Base-by-base conservation (phyloP, 2,888 invertebrate genomes). In the Zeuzera pyrina region DNA sequence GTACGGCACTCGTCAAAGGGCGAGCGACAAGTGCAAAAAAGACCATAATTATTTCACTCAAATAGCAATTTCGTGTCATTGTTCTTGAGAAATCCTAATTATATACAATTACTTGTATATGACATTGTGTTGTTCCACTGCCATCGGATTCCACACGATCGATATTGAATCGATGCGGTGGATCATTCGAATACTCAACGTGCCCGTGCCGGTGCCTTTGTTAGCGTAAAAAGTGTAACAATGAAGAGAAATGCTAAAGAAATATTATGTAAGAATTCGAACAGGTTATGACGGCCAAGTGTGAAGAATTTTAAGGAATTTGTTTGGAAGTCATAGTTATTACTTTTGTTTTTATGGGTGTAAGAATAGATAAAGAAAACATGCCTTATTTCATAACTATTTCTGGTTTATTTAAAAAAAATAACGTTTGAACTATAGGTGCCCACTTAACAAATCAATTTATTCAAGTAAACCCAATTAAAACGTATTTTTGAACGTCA, bases 101-200 rank as follows among this genome's bases (percentile, higher is more conserved):
- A 83, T 77, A 76, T 79, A 79, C 78, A 79, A 83, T 81, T 83
- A 81, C 77, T 61, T 57, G 71, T 76, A 77, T 79, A 77, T 73
- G 76, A 78, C 79, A 78, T 64, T 74, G 76, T 76, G 65, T 63
- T 47, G 51, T 60, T 52, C 46, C 71, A 51, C 48, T 43, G 54
- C 41, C 40, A 37, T 39, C 28, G 28, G 52, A 72, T 78, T 65
- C 76, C 69, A 42, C 43, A 45, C 56, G 65, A 72, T 77, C 78
- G 77, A 77, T 76, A 65, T 60, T 57, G 68, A 58, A 66, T 77
- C 73, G 73, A 71, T 67, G 59, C 52, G 45, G 39, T 36, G 61
- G 61, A 72, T 72, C 59, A 51, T 59, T 69, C 45, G 64, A 53
- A 70, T 74, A 56, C 49, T 51, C 57, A 37, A 57, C 61, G 67